Percentiles rank a stretch among this genome's conserved stretches.
These are phyloP conservation scores for Gymnosoma rotundatum DNA, from an alignment of 2,888 invertebrate genomes.

Conservation along the genomic window DNA sequence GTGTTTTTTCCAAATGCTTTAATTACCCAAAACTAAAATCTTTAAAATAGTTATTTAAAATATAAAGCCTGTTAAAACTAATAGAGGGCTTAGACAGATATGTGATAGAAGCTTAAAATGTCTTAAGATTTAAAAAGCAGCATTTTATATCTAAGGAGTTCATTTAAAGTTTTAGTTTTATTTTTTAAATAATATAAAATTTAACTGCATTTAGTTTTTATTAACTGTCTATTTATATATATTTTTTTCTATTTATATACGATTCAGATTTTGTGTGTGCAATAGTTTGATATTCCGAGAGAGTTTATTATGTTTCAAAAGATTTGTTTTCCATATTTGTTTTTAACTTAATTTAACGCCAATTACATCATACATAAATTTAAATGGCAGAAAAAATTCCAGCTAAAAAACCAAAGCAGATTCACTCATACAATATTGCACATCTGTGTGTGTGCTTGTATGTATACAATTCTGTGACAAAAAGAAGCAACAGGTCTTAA, in stretches of 20 bases:
- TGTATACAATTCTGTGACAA: constrained; percentile 1
- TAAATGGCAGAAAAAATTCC: constrained; percentile 22
- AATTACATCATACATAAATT: constrained; percentile 29
- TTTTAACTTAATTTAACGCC: constrained; percentile 63
- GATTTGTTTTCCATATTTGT: constrained; percentile 6
- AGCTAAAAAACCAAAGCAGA: not conserved
- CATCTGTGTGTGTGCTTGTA: not conserved
- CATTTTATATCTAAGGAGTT: too few relatives aligned
- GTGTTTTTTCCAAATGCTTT: too few relatives aligned
- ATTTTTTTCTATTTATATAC: not conserved
- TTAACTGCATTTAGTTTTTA: too few relatives aligned
- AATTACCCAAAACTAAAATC: too few relatives aligned
- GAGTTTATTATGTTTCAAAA: constrained; percentile 11
- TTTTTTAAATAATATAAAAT: too few relatives aligned
- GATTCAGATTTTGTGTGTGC: not conserved
- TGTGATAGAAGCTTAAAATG: too few relatives aligned
- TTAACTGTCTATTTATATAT: not conserved
- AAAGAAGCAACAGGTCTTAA: constrained; percentile 61
- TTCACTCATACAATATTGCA: constrained; percentile 1
- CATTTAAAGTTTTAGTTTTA: too few relatives aligned
- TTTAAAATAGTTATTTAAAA: too few relatives aligned
- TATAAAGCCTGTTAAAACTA: too few relatives aligned
- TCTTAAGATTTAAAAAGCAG: too few relatives aligned
- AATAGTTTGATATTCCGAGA: constrained; percentile 30
- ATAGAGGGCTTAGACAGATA: too few relatives aligned